Base-by-base conservation (phyloP, 2,113 vertebrate species). In the Sorex araneus region DNA sequence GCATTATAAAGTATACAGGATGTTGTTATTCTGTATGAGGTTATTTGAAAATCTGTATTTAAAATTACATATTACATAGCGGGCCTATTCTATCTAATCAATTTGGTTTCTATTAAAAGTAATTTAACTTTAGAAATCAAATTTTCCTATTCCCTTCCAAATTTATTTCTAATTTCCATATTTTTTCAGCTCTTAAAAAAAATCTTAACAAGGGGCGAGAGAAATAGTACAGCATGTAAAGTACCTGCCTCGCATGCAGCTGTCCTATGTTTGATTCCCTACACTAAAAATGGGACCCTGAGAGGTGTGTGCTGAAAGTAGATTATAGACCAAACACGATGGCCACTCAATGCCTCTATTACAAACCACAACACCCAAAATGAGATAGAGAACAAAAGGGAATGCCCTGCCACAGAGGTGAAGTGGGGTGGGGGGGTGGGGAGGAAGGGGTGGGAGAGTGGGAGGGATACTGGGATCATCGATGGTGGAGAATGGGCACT, bases 281-380 rank as follows among this genome's bases (percentile, higher is more conserved):
- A 70, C 32, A 13, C 54, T 90, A 82, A 83, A 88, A 54, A 57
- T 18, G n/a, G n/a, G n/a, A n/a, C n/a, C n/a, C n/a, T n/a, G n/a
- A n/a, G n/a, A n/a, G n/a, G n/a, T n/a, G n/a, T n/a, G n/a, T n/a
- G n/a, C n/a, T n/a, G n/a, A n/a, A n/a, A n/a, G n/a, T n/a, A n/a
- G n/a, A n/a, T n/a, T n/a, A n/a, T n/a, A n/a, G n/a, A n/a, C n/a
- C n/a, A n/a, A n/a, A n/a, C n/a, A n/a, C n/a, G n/a, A n/a, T n/a
- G n/a, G n/a, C n/a, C n/a, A n/a, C n/a, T n/a, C n/a, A n/a, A n/a
- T n/a, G n/a, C n/a, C n/a, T n/a, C n/a, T n/a, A n/a, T n/a, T n/a
- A n/a, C n/a, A n/a, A n/a, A n/a, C n/a, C n/a, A n/a, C n/a, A n/a
- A n/a, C n/a, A n/a, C n/a, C n/a, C n/a, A n/a, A n/a, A n/a, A n/a